These are phyloP conservation scores for Synergus umbraculus DNA, from an alignment of 2,888 invertebrate species.

Conservation along the genomic window DNA sequence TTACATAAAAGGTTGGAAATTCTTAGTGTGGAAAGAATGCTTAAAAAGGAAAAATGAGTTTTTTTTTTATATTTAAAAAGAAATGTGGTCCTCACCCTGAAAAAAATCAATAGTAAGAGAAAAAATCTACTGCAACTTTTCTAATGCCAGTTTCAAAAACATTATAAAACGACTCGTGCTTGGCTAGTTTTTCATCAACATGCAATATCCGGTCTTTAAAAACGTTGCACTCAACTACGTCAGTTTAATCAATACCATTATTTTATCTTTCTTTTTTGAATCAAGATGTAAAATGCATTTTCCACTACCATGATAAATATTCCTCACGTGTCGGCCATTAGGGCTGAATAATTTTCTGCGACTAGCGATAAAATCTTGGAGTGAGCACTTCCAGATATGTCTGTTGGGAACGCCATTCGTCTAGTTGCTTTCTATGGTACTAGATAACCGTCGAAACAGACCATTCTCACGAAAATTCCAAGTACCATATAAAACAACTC, in stretches of 20 bases:
- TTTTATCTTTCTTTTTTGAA: slow-evolving; percentile 10
- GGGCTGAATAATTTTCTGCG: slow-evolving; percentile 16
- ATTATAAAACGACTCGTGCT: neutral
- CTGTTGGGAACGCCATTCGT: neutral
- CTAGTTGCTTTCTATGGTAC: neutral
- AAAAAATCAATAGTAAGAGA: neutral
- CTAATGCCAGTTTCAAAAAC: neutral
- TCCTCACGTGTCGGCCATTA: neutral
- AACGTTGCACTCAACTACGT: neutral
- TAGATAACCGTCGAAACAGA: neutral
- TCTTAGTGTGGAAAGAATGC: too few species aligned
- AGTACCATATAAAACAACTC: neutral
- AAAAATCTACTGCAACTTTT: neutral
- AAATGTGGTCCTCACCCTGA: too few species aligned
- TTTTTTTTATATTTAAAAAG: too few species aligned
- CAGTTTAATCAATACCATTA: slow-evolving; percentile 27
- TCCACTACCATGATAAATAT: neutral
- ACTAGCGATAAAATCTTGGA: slow-evolving; percentile 1
- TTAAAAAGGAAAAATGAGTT: too few species aligned
- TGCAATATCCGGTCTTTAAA: slow-evolving; percentile 5
- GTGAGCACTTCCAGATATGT: neutral
- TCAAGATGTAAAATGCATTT: slow-evolving; percentile 27
- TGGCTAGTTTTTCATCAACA: neutral
- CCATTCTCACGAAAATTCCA: slow-evolving; percentile 7
- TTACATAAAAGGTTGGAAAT: too few species aligned